A percentile compares a stretch with the other conserved stretches of the same genome.
Evolutionary conservation across 2,113 vertebrate genomes (phyloP).

Genomic region (Alethe castanea): DNA sequence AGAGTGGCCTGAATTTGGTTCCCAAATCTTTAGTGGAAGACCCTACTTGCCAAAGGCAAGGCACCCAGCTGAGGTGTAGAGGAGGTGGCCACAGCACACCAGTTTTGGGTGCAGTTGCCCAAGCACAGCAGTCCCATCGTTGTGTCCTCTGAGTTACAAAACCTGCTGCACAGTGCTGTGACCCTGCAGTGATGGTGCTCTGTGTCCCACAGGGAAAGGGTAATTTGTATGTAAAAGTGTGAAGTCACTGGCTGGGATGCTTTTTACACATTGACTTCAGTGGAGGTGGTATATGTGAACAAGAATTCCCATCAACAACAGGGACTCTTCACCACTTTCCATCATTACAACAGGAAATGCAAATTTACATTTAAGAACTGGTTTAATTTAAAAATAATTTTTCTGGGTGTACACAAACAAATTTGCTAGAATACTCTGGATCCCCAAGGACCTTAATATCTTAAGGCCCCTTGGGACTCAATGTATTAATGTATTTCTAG

Average conservation of each 20-base stretch:
- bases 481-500: neutral
- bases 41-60: neutral
- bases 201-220: neutral
- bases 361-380: neutral
- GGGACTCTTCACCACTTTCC: neutral
- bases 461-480: neutral
- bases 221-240: neutral
- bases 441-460: neutral
- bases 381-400: neutral
- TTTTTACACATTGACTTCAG: accelerated
- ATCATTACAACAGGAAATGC: neutral
- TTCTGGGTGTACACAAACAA: neutral
- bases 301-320: neutral
- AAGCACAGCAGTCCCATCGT: neutral
- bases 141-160: neutral
- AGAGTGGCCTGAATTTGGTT: neutral
- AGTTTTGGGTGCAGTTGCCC: neutral
- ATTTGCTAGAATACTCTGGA: neutral
- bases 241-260: neutral
- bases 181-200: neutral
- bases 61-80: accelerated
- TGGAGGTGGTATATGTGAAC: neutral
- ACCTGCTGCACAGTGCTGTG: neutral
- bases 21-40: neutral
- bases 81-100: neutral